These are phyloP conservation scores for Diorhabda carinulata DNA, from an alignment of 1,140 invertebrate species.

Conservation along the genomic window DNA sequence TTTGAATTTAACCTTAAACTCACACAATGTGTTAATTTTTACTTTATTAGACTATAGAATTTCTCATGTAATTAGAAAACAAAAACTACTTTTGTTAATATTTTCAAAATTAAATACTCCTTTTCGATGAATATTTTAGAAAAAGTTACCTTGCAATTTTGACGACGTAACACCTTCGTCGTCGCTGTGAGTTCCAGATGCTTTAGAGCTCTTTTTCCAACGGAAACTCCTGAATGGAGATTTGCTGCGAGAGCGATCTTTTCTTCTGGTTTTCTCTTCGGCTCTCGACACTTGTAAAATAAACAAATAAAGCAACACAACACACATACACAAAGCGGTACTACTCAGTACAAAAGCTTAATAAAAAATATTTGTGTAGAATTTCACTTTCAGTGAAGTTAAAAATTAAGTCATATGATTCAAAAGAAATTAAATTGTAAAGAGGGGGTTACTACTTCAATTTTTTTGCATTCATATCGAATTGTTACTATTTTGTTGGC, in stretches of 20 bases:
- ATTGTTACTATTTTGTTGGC: no score
- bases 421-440: no score
- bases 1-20: no score
- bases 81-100: no score
- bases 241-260: conserved; percentile 80
- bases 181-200: conserved; percentile 66
- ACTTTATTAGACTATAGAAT: no score
- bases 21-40: no score
- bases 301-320: conserved; percentile 41
- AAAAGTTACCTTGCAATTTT: conserved; percentile 33
- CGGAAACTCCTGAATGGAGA: conserved; percentile 87
- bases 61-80: no score
- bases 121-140: background rate
- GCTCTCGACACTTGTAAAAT: conserved; percentile 42
- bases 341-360: conserved; percentile 20
- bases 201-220: conserved; percentile 70
- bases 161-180: conserved; percentile 57
- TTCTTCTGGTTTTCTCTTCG: conserved; percentile 54
- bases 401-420: no score
- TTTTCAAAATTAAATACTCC: background rate
- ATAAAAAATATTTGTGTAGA: background rate
- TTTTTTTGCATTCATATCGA: no score
- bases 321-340: conserved; percentile 17
- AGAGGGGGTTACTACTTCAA: no score
- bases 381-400: background rate